phyloP scores from a whole-genome alignment of 1,140 invertebrate species.

The Pseudomyrmex cubaensis region DNA sequence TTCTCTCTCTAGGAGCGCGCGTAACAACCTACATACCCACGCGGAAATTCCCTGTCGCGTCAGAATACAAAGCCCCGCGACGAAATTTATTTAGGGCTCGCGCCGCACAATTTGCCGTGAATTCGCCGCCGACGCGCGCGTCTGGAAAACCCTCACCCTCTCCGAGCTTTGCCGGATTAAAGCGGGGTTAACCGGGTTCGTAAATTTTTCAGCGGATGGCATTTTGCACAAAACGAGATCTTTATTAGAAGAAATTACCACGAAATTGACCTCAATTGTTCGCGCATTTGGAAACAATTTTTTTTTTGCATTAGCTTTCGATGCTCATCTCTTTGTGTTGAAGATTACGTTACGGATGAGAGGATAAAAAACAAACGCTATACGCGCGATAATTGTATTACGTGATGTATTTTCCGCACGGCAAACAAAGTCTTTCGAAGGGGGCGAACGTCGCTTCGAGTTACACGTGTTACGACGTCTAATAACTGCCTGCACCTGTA shows the following conservation, averaged over 20 bases:
- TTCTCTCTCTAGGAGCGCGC: slow-evolving; percentile 1
- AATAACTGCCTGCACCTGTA: slow-evolving; percentile 23
- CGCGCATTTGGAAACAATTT: not conserved
- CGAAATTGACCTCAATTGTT: not conserved
- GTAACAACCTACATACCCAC: not conserved
- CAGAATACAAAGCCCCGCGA: slow-evolving; percentile 49
- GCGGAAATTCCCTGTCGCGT: slow-evolving; percentile 52
- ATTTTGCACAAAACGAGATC: not conserved
- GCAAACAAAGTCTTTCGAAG: no score
- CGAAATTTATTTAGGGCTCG: slow-evolving; percentile 59
- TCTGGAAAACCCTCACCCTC: slow-evolving; percentile 20
- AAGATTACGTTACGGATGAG: no score
- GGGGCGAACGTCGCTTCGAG: not conserved
- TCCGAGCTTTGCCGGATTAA: slow-evolving; percentile 17
- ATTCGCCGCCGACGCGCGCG: slow-evolving; percentile 42
- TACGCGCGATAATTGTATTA: no score
- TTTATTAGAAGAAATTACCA: not conserved
- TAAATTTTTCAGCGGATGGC: slow-evolving; percentile 7
- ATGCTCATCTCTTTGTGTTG: no score
- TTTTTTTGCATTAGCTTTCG: no score
- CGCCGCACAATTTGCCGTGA: slow-evolving; percentile 48
- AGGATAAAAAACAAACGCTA: no score
- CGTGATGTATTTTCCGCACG: no score
- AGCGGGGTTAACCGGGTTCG: slow-evolving; percentile 4
- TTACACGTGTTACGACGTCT: slow-evolving; percentile 8